These are phyloP conservation scores for Phortica variegata DNA, from an alignment of 1,140 invertebrate species.

Conservation along the genomic window DNA sequence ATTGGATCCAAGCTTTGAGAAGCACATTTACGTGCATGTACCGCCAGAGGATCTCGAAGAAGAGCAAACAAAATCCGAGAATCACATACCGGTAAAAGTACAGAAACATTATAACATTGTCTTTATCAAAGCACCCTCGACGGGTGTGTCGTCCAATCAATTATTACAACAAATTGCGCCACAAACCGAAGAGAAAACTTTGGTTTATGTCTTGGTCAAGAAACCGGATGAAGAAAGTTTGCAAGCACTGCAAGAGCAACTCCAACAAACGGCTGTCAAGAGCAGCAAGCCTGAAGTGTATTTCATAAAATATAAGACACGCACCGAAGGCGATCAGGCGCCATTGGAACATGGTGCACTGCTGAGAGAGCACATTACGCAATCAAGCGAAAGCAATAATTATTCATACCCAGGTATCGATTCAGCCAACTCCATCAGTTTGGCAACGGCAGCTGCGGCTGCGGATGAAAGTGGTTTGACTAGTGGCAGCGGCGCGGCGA, in stretches of 20 bases:
- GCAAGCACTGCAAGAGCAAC: slow-evolving; percentile 71
- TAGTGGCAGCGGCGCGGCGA: background rate
- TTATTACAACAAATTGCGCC: slow-evolving; percentile 59
- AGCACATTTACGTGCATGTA: slow-evolving; percentile 61
- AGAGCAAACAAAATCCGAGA: background rate
- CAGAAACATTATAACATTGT: slow-evolving; percentile 80
- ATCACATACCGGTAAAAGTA: slow-evolving; percentile 29
- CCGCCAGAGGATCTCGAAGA: slow-evolving; percentile 60
- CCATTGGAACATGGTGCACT: background rate
- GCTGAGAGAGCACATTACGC: background rate
- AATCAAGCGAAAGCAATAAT: slow-evolving; percentile 1
- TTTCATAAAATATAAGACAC: slow-evolving; percentile 65
- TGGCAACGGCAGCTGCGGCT: too few relatives aligned
- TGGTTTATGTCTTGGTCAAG: slow-evolving; percentile 80
- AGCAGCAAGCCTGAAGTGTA: slow-evolving; percentile 61
- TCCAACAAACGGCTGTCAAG: slow-evolving; percentile 61
- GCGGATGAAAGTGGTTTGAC: slow-evolving; percentile 10
- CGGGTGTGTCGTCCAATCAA: slow-evolving; percentile 65
- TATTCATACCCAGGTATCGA: slow-evolving; percentile 1
- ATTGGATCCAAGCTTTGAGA: slow-evolving; percentile 19
- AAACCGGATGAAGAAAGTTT: slow-evolving; percentile 62
- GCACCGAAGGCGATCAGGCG: slow-evolving; percentile 59
- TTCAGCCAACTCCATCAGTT: too few relatives aligned
- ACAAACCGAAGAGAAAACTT: slow-evolving; percentile 74
- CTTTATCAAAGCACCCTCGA: slow-evolving; percentile 77